Conservation (phyloP, 1,140 invertebrate species). For the Lepidotrigona ventralis region DNA sequence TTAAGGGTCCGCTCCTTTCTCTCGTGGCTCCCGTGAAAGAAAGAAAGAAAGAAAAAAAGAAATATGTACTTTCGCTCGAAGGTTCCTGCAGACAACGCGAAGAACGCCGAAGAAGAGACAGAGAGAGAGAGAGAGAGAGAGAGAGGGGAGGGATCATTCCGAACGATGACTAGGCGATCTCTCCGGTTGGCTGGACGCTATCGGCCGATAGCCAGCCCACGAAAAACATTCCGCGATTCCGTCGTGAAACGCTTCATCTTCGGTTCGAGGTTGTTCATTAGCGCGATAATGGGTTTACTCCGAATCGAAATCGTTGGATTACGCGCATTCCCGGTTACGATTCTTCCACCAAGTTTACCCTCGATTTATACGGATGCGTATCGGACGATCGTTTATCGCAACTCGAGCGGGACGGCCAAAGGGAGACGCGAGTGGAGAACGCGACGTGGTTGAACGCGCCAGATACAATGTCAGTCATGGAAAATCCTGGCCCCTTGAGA, state of each 20-base stretch:
- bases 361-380: background rate
- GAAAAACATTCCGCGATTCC: slow-evolving; percentile 32
- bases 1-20: slow-evolving; percentile 26
- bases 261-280: slow-evolving; percentile 38
- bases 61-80: slow-evolving; percentile 10
- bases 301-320: slow-evolving; percentile 44
- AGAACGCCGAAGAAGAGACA: background rate
- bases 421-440: background rate
- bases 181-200: background rate
- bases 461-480: slow-evolving; percentile 39
- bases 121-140: no score
- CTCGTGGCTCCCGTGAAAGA: background rate
- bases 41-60: background rate
- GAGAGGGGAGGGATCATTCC: background rate
- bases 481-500: slow-evolving; percentile 1
- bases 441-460: slow-evolving; percentile 23
- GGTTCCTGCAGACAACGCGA: no score
- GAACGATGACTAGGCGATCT: slow-evolving; percentile 2
- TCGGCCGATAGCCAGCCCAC: background rate
- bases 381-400: slow-evolving; percentile 38
- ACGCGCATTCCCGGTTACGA: slow-evolving; percentile 38
- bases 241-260: slow-evolving; percentile 10
- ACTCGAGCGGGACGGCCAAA: slow-evolving; percentile 35
- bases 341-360: background rate
- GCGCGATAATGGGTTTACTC: slow-evolving; percentile 48